These are phyloP conservation scores for Euzophera pinguis DNA, from an alignment of 2,888 invertebrate genomes.

Conservation along the genomic window DNA sequence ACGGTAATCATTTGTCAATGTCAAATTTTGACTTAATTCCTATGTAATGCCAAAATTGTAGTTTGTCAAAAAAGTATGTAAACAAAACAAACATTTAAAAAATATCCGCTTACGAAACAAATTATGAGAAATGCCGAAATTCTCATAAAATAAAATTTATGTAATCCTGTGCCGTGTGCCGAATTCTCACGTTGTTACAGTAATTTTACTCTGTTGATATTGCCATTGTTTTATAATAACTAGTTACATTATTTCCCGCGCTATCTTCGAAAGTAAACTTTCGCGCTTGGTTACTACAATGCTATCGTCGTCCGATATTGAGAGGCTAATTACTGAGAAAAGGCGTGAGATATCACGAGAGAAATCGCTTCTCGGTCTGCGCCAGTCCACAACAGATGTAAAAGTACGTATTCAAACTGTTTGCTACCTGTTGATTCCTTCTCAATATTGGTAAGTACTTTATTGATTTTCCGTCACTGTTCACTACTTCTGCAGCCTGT, in stretches of 20 bases:
- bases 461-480: conserved; percentile 26
- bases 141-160: too few species aligned
- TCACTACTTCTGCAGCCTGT: conserved; percentile 1
- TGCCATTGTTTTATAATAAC: conserved; percentile 5
- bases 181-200: neutral
- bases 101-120: too few species aligned
- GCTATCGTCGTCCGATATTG: conserved; percentile 61
- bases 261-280: conserved; percentile 34
- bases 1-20: too few species aligned
- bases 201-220: neutral
- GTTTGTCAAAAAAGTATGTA: too few species aligned
- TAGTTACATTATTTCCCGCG: conserved; percentile 35
- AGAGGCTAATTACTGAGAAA: conserved; percentile 68
- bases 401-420: conserved; percentile 32
- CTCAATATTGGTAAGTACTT: conserved; percentile 23
- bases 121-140: too few species aligned
- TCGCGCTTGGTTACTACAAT: conserved; percentile 40
- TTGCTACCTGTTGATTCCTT: conserved; percentile 34
- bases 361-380: conserved; percentile 56
- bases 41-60: too few species aligned
- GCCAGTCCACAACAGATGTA: conserved; percentile 23
- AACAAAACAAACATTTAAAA: too few species aligned
- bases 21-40: too few species aligned
- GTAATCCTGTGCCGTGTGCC: too few species aligned
- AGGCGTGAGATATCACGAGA: conserved; percentile 66